phyloP scores from a whole-genome alignment of 53 echinoderm and acorn worm species.

The Stichopus horrens region DNA sequence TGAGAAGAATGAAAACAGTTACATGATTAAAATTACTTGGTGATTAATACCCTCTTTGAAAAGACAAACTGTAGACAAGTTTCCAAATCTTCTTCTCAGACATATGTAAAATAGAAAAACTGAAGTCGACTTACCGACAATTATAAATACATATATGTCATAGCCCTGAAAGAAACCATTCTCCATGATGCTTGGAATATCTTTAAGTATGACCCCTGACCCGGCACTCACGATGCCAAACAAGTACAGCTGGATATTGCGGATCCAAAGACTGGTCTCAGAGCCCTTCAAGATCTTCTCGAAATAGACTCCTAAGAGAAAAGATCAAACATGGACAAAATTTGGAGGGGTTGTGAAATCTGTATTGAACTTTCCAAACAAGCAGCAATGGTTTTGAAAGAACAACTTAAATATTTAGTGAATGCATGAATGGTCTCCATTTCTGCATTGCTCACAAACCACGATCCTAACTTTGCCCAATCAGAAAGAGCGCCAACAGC shows the following conservation, averaged over 20 bases:
- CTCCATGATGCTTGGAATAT: slow-evolving; percentile 60
- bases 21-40: neutral
- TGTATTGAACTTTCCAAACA: no score
- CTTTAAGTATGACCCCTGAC: slow-evolving; percentile 75
- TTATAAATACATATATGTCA: slow-evolving; percentile 64
- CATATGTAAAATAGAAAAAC: neutral
- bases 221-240: slow-evolving; percentile 88
- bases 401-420: no score
- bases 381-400: no score
- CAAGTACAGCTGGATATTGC: slow-evolving; percentile 96
- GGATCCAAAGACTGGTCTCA: slow-evolving; percentile 88
- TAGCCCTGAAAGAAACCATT: slow-evolving; percentile 90
- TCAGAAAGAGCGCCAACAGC: no score
- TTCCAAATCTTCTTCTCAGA: no score
- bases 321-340: neutral
- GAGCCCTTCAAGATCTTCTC: slow-evolving; percentile 97
- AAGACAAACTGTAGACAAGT: no score
- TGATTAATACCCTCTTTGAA: no score
- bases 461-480: no score
- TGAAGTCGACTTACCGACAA: slow-evolving; percentile 79
- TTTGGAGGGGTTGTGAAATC: neutral
- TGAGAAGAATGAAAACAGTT: neutral
- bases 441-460: no score
- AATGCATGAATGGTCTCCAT: no score
- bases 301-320: slow-evolving; percentile 91